Base-by-base conservation (phyloP, 2,113 vertebrate genomes). In the Epinephelus fuscoguttatus region DNA sequence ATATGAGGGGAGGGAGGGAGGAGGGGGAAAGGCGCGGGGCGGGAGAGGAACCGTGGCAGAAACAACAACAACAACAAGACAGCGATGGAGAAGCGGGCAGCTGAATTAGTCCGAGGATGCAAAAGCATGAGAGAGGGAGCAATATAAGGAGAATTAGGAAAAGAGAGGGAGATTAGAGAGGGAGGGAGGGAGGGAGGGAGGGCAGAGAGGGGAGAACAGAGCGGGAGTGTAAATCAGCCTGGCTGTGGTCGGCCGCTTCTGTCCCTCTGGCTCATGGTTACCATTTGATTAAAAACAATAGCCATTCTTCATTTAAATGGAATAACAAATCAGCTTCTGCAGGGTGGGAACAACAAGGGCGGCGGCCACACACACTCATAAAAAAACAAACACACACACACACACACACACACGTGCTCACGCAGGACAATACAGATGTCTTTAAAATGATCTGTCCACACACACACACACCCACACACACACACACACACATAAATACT, bases 261-360 rank as follows among this genome's bases (percentile, higher is more conserved):
- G 82, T 93, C 82, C 92, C 92, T 90, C 81, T 76, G 82, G 91
- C 92, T 93, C 85, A 84, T 86, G 91, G 92, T 88, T 81, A 89
- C 88, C 79, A 75, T 88, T 92, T 93, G 94, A 95, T 95, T 94
- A 94, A 95, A 93, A 92, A 94, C 87, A 94, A 94, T 92, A 92
- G 81, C 87, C 69, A 89, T 93, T 93, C 90, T 89, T 94, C 91
- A 94, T 95, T 93, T 92, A 92, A 95, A 93, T 92, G 82, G 92
- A 90, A 92, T 92, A 93, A 92, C 90, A 92, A 94, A 95, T 94
- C 90, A 93, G 86, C 68, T 88, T 79, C 56, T 77, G 60, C 47
- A 57, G 71, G 78, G 50, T 77, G 59, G 69, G 78, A 78, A 87
- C 76, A 72, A 69, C 69, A 13, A 53, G 40, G 61, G 57, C 12